phyloP scores from a whole-genome alignment of 2,888 invertebrate genomes.

The Trissoscelio sp. region DNA sequence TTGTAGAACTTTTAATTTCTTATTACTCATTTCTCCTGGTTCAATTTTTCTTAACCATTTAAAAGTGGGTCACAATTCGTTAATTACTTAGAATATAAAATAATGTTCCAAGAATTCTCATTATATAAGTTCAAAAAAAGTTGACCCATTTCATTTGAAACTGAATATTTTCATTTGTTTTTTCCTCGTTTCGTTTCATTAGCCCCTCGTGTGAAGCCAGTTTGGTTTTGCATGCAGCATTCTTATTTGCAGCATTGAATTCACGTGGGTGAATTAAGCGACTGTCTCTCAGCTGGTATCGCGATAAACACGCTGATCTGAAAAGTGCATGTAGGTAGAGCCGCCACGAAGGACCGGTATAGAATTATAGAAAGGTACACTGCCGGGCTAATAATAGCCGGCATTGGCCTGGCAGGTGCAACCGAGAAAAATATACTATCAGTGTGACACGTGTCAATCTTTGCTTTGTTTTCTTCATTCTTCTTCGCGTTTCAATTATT shows the following conservation, averaged over 20 bases:
- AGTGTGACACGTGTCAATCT: conserved; percentile 54
- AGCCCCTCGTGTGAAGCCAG: conserved; percentile 44
- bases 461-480: conserved; percentile 51
- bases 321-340: conserved; percentile 72
- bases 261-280: conserved; percentile 67
- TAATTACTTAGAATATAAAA: too few relatives aligned
- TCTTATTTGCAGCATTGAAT: conserved; percentile 47
- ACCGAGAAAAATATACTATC: conserved; percentile 64
- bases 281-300: conserved; percentile 60
- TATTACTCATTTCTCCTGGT: too few relatives aligned
- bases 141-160: conserved; percentile 43
- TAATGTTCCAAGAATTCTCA: too few relatives aligned
- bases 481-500: conserved; percentile 32
- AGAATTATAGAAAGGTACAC: conserved; percentile 76
- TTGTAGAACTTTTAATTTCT: too few relatives aligned
- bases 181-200: conserved; percentile 11
- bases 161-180: conserved; percentile 13
- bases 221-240: conserved; percentile 54
- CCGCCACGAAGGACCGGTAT: conserved; percentile 60
- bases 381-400: conserved; percentile 75
- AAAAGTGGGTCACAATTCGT: too few relatives aligned
- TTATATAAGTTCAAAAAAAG: too few relatives aligned
- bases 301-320: conserved; percentile 62
- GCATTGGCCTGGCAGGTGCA: conserved; percentile 68
- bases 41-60: too few relatives aligned